Conservation (phyloP, 2,113 vertebrate species). For the Hemicordylus capensis region DNA sequence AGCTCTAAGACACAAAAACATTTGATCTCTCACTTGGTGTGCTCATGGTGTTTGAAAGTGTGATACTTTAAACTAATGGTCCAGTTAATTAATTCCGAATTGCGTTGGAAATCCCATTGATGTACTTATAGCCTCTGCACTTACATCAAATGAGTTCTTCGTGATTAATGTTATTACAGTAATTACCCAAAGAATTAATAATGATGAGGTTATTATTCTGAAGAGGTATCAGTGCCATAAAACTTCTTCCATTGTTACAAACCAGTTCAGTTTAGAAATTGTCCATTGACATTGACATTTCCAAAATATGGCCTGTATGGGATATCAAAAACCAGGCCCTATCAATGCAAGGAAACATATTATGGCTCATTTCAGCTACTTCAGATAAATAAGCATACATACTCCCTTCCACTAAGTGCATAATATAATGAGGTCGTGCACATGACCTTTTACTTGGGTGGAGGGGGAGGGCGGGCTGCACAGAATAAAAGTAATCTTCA, state of each 20-base stretch:
- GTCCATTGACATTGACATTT: background rate
- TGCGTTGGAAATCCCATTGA: background rate
- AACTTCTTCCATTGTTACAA: background rate
- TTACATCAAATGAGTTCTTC: slow-evolving; percentile 6
- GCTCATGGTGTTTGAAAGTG: background rate
- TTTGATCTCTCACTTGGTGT: background rate
- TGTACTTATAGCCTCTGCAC: slow-evolving; percentile 3
- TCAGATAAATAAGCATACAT: background rate
- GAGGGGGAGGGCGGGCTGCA: too few species aligned
- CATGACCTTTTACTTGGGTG: too few species aligned
- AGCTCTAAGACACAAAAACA: background rate
- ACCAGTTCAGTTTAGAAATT: background rate
- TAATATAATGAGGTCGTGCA: too few species aligned
- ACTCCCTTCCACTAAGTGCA: background rate
- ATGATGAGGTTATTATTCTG: slow-evolving; percentile 15
- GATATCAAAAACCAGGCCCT: background rate
- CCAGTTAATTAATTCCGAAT: slow-evolving; percentile 32
- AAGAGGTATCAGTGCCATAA: slow-evolving; percentile 2
- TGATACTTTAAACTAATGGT: slow-evolving; percentile 17
- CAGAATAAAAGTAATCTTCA: too few species aligned
- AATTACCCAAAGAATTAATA: slow-evolving; percentile 16
- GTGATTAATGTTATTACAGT: slow-evolving; percentile 12
- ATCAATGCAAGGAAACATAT: background rate
- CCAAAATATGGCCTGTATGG: background rate
- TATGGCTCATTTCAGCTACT: background rate